These are phyloP conservation scores for Chloroceryle inda DNA, from an alignment of 2,797 vertebrate genomes.

Conservation along the genomic window DNA sequence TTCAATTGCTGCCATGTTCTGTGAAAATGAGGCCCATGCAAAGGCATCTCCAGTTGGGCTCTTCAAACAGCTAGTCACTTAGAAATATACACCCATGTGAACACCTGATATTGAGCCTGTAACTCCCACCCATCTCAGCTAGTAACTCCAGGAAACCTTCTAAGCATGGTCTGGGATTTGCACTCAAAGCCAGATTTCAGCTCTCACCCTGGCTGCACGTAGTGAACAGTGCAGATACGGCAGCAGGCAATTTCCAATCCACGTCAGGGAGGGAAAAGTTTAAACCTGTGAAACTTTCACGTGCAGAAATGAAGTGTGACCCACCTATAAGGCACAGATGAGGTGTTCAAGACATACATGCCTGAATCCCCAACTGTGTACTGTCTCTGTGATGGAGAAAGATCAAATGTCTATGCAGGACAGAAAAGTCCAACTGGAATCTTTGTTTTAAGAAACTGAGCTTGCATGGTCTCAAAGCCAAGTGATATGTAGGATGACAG, in stretches of 20 bases:
- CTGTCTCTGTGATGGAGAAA: not conserved
- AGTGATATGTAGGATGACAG: accelerated
- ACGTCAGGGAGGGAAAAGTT: not conserved
- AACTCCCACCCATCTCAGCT: not conserved
- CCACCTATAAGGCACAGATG: accelerated
- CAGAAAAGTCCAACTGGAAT: not conserved
- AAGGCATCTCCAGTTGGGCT: not conserved
- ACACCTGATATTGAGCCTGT: not conserved
- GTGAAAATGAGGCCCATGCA: not conserved
- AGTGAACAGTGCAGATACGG: not conserved
- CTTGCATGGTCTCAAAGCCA: not conserved
- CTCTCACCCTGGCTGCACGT: accelerated
- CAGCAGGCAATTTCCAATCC: not conserved
- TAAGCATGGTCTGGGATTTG: not conserved
- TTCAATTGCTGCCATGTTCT: not conserved
- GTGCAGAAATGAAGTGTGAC: not conserved
- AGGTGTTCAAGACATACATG: not conserved
- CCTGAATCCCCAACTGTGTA: not conserved
- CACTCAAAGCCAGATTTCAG: not conserved
- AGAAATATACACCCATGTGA: not conserved
- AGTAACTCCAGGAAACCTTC: not conserved
- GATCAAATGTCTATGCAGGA: accelerated
- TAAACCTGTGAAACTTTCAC: not conserved
- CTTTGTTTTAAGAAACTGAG: not conserved
- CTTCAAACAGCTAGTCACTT: not conserved